These are phyloP conservation scores for Cancer borealis DNA, from an alignment of 2,888 invertebrate species.

Conservation along the genomic window DNA sequence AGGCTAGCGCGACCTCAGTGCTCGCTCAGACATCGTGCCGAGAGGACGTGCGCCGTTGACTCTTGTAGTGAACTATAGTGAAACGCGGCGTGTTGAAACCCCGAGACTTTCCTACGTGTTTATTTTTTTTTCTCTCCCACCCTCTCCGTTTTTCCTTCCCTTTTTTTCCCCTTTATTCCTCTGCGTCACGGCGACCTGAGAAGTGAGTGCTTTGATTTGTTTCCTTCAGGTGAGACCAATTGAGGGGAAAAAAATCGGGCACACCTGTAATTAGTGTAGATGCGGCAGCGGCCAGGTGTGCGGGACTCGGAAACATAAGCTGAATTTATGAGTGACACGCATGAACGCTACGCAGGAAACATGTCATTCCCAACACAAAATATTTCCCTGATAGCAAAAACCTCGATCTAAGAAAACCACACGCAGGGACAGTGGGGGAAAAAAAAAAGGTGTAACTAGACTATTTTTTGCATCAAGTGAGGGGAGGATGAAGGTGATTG, in stretches of 20 bases:
- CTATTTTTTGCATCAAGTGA: too few species aligned
- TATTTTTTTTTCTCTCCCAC: neutral
- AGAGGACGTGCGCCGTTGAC: neutral
- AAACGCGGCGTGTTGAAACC: neutral
- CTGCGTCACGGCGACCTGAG: neutral
- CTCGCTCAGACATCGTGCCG: slow-evolving; percentile 23
- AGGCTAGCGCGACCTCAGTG: neutral
- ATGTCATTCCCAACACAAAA: neutral
- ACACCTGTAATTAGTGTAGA: neutral
- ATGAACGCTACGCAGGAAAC: neutral
- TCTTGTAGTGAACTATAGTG: slow-evolving; percentile 16
- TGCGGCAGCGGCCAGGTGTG: neutral
- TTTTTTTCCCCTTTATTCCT: neutral
- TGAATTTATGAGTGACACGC: slow-evolving; percentile 24
- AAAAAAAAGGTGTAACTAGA: too few species aligned
- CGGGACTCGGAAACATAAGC: neutral
- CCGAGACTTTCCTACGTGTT: neutral
- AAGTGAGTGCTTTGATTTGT: neutral
- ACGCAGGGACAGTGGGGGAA: neutral
- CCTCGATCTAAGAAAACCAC: neutral
- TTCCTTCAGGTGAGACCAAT: neutral
- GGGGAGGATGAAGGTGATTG: too few species aligned
- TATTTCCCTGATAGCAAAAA: neutral
- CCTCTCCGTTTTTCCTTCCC: neutral
- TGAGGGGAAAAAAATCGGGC: neutral